phyloP scores from a whole-genome alignment of 2,888 invertebrate species.

The Hirtodrosophila confusa region DNA sequence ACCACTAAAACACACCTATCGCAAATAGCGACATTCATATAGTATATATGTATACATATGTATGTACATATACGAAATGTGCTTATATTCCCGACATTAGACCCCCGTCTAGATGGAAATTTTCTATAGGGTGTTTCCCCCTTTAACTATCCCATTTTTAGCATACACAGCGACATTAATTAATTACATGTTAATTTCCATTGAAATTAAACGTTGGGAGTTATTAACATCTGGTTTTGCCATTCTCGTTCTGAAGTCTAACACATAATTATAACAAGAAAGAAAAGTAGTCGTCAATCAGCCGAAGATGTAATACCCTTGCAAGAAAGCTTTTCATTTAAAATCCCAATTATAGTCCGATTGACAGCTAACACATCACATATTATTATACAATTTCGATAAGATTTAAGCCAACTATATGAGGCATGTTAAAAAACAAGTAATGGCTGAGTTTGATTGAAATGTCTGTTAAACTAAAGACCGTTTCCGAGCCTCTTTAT shows the following conservation, averaged over 20 bases:
- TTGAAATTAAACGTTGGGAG: background rate
- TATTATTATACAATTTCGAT: too few relatives aligned
- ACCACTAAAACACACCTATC: background rate
- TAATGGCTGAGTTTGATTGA: too few relatives aligned
- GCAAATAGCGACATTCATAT: background rate
- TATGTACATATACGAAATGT: background rate
- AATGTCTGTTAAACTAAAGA: too few relatives aligned
- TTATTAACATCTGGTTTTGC: constrained; percentile 1
- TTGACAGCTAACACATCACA: too few relatives aligned
- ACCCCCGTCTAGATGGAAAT: background rate
- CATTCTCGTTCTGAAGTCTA: background rate
- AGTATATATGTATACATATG: background rate
- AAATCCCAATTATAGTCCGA: too few relatives aligned
- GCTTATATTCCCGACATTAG: too few relatives aligned
- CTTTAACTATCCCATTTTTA: background rate
- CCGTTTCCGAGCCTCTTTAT: too few relatives aligned
- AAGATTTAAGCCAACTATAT: too few relatives aligned
- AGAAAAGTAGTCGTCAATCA: too few relatives aligned
- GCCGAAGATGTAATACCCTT: too few relatives aligned
- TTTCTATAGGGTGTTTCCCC: constrained; percentile 8
- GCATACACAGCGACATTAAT: background rate
- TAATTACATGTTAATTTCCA: constrained; percentile 22
- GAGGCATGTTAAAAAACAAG: too few relatives aligned
- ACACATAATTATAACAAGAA: background rate
- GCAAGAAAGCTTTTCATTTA: too few relatives aligned